A percentile compares a stretch with the other conserved stretches of the same genome.
Conservation (phyloP, 1,140 invertebrate species). For the Drosophila tristis region DNA sequence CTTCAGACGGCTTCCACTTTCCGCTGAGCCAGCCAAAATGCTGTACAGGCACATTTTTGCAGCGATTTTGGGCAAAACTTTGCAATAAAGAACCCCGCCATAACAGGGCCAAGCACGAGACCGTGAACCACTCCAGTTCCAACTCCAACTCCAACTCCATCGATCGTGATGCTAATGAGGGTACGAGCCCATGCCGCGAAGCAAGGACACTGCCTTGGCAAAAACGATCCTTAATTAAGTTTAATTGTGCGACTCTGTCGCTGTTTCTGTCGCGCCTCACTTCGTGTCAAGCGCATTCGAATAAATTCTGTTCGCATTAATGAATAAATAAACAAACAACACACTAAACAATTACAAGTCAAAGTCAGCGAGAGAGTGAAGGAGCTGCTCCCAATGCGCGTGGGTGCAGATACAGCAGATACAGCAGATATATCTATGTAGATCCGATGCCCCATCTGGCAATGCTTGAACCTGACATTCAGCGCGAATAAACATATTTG, state of each 20-base stretch:
- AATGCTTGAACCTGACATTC: slow-evolving; percentile 79
- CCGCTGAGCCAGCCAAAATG: slow-evolving; percentile 64
- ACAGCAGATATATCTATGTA: slow-evolving; percentile 11
- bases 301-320: slow-evolving; percentile 35
- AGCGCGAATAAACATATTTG: slow-evolving; percentile 44
- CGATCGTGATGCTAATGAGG: slow-evolving; percentile 4
- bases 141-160: background rate
- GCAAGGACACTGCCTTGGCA: slow-evolving; percentile 66
- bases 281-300: slow-evolving; percentile 58
- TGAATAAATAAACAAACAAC: slow-evolving; percentile 25
- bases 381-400: slow-evolving; percentile 49
- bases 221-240: slow-evolving; percentile 68
- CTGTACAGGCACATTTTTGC: slow-evolving; percentile 37
- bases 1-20: slow-evolving; percentile 54
- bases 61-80: slow-evolving; percentile 24
- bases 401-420: slow-evolving; percentile 42
- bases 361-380: slow-evolving; percentile 64
- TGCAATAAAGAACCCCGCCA: slow-evolving; percentile 10
- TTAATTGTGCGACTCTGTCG: slow-evolving; percentile 60
- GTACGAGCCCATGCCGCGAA: too few species aligned
- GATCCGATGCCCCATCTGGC: slow-evolving; percentile 24
- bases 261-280: slow-evolving; percentile 34
- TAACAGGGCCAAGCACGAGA: background rate
- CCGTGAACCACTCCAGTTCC: too few species aligned
- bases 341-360: slow-evolving; percentile 64